phyloP scores from a whole-genome alignment of 2,113 vertebrate species.

The Daubentonia madagascariensis region DNA sequence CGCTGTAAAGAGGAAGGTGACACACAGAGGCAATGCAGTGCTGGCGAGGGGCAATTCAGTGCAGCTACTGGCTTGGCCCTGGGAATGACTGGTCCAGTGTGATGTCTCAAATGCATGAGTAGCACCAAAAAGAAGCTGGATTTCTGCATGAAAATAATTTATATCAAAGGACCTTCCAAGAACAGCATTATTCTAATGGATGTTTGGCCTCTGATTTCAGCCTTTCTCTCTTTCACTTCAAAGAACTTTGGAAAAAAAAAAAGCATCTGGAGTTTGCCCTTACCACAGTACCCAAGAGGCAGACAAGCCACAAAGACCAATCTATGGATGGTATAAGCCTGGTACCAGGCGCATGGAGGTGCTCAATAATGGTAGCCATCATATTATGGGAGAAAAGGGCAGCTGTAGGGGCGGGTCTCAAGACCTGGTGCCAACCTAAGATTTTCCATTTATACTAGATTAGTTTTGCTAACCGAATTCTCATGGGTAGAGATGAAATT shows the following conservation, averaged over 20 bases:
- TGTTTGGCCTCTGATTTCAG: neutral
- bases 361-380: neutral
- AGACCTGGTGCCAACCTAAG: neutral
- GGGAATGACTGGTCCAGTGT: neutral
- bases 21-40: neutral
- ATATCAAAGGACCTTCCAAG: neutral
- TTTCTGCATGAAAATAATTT: constrained; percentile 33
- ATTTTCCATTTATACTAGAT: constrained; percentile 17
- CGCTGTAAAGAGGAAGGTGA: neutral
- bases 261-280: constrained; percentile 10
- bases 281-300: neutral
- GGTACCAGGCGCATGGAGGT: neutral
- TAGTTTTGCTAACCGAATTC: constrained; percentile 27
- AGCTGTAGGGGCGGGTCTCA: neutral
- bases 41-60: neutral
- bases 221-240: constrained; percentile 39
- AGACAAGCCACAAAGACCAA: neutral
- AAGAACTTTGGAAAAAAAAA: neutral
- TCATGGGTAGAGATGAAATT: neutral
- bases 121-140: neutral
- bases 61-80: neutral
- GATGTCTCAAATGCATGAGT: neutral
- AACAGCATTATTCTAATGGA: neutral
- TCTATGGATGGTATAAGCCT: neutral
- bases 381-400: neutral